A percentile compares a stretch with the other conserved stretches of the same genome.
These are phyloP conservation scores for Panonychus citri DNA, from an alignment of 1,140 invertebrate genomes.

Conservation along the genomic window DNA sequence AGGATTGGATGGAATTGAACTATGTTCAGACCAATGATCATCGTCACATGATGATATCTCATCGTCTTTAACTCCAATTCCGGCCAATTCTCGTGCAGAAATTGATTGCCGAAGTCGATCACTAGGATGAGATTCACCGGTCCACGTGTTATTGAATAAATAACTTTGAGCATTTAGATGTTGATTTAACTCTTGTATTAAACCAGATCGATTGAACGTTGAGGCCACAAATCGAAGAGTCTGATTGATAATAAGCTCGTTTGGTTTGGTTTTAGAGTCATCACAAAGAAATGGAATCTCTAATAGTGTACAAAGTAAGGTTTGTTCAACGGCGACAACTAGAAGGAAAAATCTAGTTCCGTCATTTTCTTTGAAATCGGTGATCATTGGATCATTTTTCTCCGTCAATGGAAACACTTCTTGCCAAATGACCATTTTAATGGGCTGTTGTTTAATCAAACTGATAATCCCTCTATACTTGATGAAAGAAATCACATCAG, in stretches of 20 bases:
- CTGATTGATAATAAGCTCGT: constrained; percentile 3
- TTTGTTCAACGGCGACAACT: background rate
- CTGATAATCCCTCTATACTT: background rate
- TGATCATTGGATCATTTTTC: background rate
- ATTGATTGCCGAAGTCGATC: no score
- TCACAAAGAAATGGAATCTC: constrained; percentile 1
- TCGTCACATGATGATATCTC: background rate
- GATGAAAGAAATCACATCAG: background rate
- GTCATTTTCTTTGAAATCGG: background rate
- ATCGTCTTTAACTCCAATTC: background rate
- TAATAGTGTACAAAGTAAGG: background rate
- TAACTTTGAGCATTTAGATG: background rate
- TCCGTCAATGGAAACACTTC: background rate
- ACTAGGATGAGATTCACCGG: no score
- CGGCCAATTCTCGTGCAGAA: background rate
- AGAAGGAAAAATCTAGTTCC: background rate
- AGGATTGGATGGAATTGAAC: background rate
- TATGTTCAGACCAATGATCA: background rate
- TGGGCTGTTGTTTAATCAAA: background rate
- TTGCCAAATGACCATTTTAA: constrained; percentile 3
- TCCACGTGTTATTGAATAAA: background rate
- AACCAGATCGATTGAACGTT: background rate
- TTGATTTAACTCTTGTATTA: background rate
- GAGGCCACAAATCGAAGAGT: background rate
- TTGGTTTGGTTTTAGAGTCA: background rate